Evolutionary conservation across 2,797 vertebrate species (phyloP), one percentile per base, ranked within the genome.

Genomic region (Lycodopsis pacificus): DNA sequence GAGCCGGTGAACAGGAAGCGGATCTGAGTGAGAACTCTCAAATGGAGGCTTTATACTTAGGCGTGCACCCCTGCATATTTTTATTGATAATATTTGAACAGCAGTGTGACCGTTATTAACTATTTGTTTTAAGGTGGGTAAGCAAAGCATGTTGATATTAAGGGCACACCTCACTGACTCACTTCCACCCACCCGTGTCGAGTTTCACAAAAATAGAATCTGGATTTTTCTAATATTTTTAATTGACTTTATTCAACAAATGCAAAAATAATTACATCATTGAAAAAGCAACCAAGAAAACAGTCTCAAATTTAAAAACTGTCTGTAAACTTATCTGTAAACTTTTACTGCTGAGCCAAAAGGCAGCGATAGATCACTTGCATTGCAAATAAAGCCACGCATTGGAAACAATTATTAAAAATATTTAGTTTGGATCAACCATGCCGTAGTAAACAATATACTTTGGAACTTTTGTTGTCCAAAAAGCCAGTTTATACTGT

Each of bases 91-190:
- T 44, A 73, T 75, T 70, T 78, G 10, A 80, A 75, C 17, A 32
- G 53, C 8, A 67, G 56, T 5, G 20, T 32, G 53, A 51, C 13
- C 7, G 0, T 13, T 27, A 68, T 76, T 11, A 54, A 1, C 63
- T 83, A 83, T 89, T 91, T 85, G 63, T 76, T 88, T 86, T 67
- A 79, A 86, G 87, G 86, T 63, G 83, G 65, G 17, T 54, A 71
- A 51, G 25, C 51, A 0, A 5, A 49, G 12, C 5, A 40, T 14
- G 4, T 13, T 71, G 17, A 58, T 22, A 62, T 30, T 46, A 36
- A 59, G 80, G 64, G 6, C 74, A 79, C 76, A 32, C 46, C 72
- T 68, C 0, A 2, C 7, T 48, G 1, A 71, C 30, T 59, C 4
- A 57, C 51, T 59, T 53, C 65, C 3, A 61, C 17, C 0, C 4